Conservation (phyloP, 2,113 vertebrate species). For the Craseonycteris thonglongyai region DNA sequence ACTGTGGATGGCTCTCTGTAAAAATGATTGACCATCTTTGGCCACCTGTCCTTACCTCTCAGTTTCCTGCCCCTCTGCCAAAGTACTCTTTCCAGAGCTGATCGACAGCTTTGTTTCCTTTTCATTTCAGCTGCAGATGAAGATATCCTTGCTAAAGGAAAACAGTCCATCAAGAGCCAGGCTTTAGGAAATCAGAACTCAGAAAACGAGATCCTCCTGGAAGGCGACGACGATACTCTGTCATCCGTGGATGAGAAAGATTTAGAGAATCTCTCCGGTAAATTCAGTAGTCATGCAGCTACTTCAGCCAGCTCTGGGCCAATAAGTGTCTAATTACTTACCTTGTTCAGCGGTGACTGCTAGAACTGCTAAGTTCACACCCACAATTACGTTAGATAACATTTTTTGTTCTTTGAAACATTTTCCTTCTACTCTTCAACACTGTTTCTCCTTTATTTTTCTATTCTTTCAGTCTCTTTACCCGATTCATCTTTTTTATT, state of each 20-base stretch:
- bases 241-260: conserved; percentile 97
- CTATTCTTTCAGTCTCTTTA: neutral
- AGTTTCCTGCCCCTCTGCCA: conserved; percentile 29
- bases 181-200: conserved; percentile 93
- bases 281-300: conserved; percentile 53
- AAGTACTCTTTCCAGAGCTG: conserved; percentile 41
- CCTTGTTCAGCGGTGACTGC: conserved; percentile 49
- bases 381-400: conserved; percentile 19
- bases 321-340: conserved; percentile 36
- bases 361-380: neutral
- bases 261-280: conserved; percentile 95
- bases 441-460: conserved; percentile 37
- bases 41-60: conserved; percentile 34
- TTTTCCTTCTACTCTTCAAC: neutral
- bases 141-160: conserved; percentile 92
- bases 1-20: neutral
- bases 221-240: conserved; percentile 94
- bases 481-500: neutral
- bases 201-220: conserved; percentile 89
- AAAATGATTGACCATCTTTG: conserved; percentile 23
- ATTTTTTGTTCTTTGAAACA: conserved; percentile 39
- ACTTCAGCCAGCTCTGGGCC: conserved; percentile 51
- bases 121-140: conserved; percentile 88
- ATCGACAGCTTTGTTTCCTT: conserved; percentile 70
- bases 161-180: conserved; percentile 94